These are phyloP conservation scores for Syncerus caffer DNA, from an alignment of 2,797 vertebrate genomes.

Conservation along the genomic window DNA sequence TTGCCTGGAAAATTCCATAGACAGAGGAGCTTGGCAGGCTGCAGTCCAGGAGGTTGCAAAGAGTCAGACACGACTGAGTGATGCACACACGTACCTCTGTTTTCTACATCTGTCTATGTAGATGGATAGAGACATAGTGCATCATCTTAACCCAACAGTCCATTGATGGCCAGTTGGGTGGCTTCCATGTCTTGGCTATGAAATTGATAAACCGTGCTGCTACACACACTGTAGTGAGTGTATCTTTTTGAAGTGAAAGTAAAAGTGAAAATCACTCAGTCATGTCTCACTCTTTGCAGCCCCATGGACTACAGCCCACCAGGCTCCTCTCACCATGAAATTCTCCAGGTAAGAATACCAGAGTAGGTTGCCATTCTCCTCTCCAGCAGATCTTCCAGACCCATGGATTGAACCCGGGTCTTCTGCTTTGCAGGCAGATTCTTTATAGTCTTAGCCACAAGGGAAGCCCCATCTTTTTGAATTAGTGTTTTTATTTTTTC, in stretches of 20 bases:
- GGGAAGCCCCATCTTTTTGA: not conserved
- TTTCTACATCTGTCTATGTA: not conserved
- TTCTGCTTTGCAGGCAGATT: not conserved
- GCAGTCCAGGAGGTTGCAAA: not conserved
- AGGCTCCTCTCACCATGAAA: fast-evolving
- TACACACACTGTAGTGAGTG: not conserved
- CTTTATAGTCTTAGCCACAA: not conserved
- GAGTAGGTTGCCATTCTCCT: not conserved
- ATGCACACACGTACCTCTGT: not conserved
- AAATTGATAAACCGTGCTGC: not conserved
- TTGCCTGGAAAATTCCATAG: not conserved
- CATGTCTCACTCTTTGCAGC: not conserved
- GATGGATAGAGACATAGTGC: not conserved
- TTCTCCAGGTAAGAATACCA: fast-evolving
- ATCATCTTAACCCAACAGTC: not conserved
- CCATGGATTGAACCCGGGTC: not conserved
- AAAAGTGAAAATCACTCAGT: not conserved
- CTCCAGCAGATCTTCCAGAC: not conserved
- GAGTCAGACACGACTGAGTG: not conserved
- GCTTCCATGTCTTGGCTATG: not conserved
- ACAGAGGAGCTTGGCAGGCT: not conserved
- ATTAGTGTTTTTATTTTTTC: not conserved
- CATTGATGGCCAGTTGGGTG: not conserved
- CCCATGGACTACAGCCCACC: not conserved
- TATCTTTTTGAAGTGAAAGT: not conserved